Evolutionary conservation across 2,113 vertebrate genomes (phyloP).

Genomic region (Bagarius yarrelli): DNA sequence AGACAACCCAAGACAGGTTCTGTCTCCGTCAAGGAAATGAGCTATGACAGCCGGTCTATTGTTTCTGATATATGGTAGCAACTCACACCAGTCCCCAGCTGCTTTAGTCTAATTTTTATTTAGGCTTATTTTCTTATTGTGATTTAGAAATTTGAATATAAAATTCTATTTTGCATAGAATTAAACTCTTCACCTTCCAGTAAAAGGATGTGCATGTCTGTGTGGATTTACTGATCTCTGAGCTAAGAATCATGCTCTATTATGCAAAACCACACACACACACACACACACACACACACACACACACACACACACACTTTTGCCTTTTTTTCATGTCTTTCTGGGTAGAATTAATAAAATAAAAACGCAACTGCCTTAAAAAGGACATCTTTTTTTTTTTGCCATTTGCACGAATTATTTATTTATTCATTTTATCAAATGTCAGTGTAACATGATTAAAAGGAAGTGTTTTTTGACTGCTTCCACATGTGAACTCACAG

Average conservation of each 20-base stretch:
- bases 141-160: neutral
- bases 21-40: constrained; percentile 35
- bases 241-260: neutral
- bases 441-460: neutral
- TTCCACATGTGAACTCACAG: neutral
- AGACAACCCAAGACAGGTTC: constrained; percentile 21
- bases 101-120: neutral
- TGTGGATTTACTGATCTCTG: constrained; percentile 19
- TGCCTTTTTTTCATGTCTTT: too few species aligned
- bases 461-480: neutral
- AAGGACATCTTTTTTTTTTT: too few species aligned
- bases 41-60: neutral
- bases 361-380: too few species aligned
- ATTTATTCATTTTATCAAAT: too few species aligned
- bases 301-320: too few species aligned
- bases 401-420: too few species aligned
- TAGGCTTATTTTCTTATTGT: neutral
- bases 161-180: neutral
- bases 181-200: too few species aligned
- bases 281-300: too few species aligned
- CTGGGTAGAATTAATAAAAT: too few species aligned
- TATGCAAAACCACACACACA: too few species aligned
- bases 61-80: constrained; percentile 22
- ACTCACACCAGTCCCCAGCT: neutral
- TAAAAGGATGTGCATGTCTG: constrained; percentile 39